Percentiles rank a stretch among this genome's conserved stretches.
phyloP scores from a whole-genome alignment of 2,888 invertebrate species.

The Eulithis prunata region DNA sequence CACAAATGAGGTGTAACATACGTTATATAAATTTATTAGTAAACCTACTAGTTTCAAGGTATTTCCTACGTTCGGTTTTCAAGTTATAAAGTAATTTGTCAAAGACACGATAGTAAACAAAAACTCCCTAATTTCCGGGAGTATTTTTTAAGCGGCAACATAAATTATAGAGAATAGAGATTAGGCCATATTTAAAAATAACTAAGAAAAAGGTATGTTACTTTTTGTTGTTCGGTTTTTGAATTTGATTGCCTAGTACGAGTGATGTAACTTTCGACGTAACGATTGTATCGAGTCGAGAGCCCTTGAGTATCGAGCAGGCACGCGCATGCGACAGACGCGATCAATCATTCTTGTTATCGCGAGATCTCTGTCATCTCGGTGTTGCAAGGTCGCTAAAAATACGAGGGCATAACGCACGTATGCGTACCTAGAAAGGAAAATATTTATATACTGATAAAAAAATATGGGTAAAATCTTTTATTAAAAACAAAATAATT shows the following conservation, averaged over 20 bases:
- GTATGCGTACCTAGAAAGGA: slow-evolving; percentile 6
- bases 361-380: slow-evolving; percentile 61
- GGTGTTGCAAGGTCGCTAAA: slow-evolving; percentile 58
- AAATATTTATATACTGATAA: slow-evolving; percentile 18
- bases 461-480: slow-evolving; percentile 5
- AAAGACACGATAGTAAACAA: neutral
- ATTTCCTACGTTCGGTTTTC: too few species aligned
- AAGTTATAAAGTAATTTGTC: too few species aligned
- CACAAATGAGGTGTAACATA: too few species aligned
- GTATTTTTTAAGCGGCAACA: neutral
- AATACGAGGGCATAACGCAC: slow-evolving; percentile 38
- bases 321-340: slow-evolving; percentile 55
- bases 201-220: too few species aligned
- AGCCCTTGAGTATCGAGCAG: slow-evolving; percentile 46
- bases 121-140: neutral
- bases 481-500: neutral
- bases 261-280: slow-evolving; percentile 33
- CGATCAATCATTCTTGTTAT: slow-evolving; percentile 64
- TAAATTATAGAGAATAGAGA: neutral
- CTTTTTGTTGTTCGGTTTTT: slow-evolving; percentile 37
- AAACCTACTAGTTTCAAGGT: too few species aligned
- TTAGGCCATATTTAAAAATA: too few species aligned
- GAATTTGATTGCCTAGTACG: slow-evolving; percentile 9
- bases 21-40: too few species aligned
- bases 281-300: slow-evolving; percentile 47